Evolutionary conservation across 2,797 vertebrate genomes (phyloP).

Genomic region (Catostomus latipinnis): DNA sequence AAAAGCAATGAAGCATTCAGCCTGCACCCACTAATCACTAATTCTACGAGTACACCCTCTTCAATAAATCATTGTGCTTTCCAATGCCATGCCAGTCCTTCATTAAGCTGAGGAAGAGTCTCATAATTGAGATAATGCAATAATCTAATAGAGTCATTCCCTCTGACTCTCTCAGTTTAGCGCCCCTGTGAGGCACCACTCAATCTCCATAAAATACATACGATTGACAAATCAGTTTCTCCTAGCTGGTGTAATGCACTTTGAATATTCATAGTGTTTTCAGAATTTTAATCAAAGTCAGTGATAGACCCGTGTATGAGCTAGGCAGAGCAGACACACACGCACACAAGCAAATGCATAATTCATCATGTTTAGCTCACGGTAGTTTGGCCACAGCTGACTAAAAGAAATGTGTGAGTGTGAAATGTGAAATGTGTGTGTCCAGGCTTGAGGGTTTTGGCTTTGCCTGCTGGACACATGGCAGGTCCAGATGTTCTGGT

Average conservation of each 20-base stretch:
- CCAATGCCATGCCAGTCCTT: constrained; percentile 75
- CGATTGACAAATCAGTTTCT: constrained; percentile 88
- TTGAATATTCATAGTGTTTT: constrained; percentile 87
- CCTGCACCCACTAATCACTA: constrained; percentile 58
- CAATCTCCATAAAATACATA: constrained; percentile 84
- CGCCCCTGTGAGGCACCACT: constrained; percentile 82
- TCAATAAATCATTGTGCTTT: constrained; percentile 71
- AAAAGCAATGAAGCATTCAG: constrained; percentile 75
- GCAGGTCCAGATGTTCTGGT: constrained; percentile 88
- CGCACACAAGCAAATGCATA: constrained; percentile 77
- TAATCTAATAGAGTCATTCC: constrained; percentile 75
- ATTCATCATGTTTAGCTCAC: constrained; percentile 79
- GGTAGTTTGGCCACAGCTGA: constrained; percentile 76
- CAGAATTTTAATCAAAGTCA: constrained; percentile 89
- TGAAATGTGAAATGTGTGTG: constrained; percentile 53
- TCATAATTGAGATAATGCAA: constrained; percentile 81
- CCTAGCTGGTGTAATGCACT: constrained; percentile 72
- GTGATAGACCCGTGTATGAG: constrained; percentile 58
- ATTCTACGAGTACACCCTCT: constrained; percentile 56
- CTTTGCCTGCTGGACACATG: constrained; percentile 84
- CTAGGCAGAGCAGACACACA: constrained; percentile 46
- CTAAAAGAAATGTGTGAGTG: constrained; percentile 50
- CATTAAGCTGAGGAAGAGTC: constrained; percentile 80
- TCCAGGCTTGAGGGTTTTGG: constrained; percentile 76
- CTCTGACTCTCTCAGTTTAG: constrained; percentile 70